Evolutionary conservation across 2,888 invertebrate genomes (phyloP).

Genomic region (Amphiduros pacificus): DNA sequence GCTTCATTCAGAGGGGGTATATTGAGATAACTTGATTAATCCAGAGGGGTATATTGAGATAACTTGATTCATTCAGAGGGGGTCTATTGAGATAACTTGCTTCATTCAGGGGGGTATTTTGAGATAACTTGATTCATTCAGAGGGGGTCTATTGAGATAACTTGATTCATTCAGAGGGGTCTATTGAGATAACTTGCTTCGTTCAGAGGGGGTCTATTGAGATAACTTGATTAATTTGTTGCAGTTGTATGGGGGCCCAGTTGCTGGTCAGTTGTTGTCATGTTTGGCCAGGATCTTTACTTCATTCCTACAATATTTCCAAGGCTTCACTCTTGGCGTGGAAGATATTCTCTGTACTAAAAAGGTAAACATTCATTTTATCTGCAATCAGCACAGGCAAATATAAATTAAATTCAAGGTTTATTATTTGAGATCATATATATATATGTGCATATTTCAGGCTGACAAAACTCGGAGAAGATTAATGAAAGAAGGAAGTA

Average conservation of each 20-base stretch:
- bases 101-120: not conserved
- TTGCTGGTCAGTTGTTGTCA: slow-evolving; percentile 80
- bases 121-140: too few species aligned
- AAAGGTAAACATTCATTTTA: slow-evolving; percentile 18
- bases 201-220: not conserved
- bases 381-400: not conserved
- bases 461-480: slow-evolving; percentile 72
- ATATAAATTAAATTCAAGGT: too few species aligned
- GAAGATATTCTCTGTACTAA: slow-evolving; percentile 84
- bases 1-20: too few species aligned
- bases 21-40: too few species aligned
- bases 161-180: too few species aligned
- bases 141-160: too few species aligned
- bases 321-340: slow-evolving; percentile 93
- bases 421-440: not conserved
- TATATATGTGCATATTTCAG: slow-evolving; percentile 39
- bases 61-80: too few species aligned
- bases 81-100: too few species aligned
- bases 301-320: slow-evolving; percentile 78
- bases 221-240: slow-evolving; percentile 21
- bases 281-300: slow-evolving; percentile 92
- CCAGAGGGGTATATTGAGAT: too few species aligned
- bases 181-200: not conserved
- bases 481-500: slow-evolving; percentile 68
- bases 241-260: slow-evolving; percentile 84